phyloP scores from a whole-genome alignment of 1,140 invertebrate genomes.

The Drosophila nigrodunni region DNA sequence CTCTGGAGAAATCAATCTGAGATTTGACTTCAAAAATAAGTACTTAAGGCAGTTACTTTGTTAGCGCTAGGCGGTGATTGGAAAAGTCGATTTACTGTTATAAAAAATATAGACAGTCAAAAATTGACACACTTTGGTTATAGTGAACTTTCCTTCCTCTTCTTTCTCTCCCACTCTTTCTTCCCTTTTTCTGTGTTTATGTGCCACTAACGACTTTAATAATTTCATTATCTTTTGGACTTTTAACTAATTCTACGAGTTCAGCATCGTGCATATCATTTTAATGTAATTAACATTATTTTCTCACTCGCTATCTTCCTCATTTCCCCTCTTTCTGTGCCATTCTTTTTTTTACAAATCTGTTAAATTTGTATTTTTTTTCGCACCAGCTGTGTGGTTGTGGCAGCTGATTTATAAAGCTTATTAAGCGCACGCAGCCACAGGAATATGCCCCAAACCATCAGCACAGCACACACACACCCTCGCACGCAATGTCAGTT shows the following conservation, averaged over 20 bases:
- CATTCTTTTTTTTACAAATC: conserved; percentile 11
- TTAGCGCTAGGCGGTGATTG: no score
- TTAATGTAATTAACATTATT: conserved; percentile 73
- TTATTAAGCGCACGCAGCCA: conserved; percentile 61
- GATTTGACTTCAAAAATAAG: not conserved
- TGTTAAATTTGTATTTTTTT: conserved; percentile 18
- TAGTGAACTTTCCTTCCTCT: no score
- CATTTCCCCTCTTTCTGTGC: not conserved
- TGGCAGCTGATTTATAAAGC: conserved; percentile 72
- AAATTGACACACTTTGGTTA: no score
- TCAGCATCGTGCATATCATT: conserved; percentile 52
- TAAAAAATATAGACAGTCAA: no score
- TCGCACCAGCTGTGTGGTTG: conserved; percentile 40
- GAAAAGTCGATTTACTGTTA: no score
- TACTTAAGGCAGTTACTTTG: not conserved
- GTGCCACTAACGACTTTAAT: not conserved
- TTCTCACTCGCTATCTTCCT: conserved; percentile 10
- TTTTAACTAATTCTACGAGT: conserved; percentile 6
- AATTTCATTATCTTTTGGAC: not conserved
- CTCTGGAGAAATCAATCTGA: conserved; percentile 16
- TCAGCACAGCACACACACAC: conserved; percentile 19
- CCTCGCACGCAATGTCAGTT: conserved; percentile 49
- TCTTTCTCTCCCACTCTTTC: no score
- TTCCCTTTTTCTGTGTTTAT: not conserved
- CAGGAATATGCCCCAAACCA: conserved; percentile 36